Percentiles rank a stretch among this genome's conserved stretches.
phyloP scores from a whole-genome alignment of 30 jellyfish, hydroid and myxozoan genomes.

The Sanderia malayensis region DNA sequence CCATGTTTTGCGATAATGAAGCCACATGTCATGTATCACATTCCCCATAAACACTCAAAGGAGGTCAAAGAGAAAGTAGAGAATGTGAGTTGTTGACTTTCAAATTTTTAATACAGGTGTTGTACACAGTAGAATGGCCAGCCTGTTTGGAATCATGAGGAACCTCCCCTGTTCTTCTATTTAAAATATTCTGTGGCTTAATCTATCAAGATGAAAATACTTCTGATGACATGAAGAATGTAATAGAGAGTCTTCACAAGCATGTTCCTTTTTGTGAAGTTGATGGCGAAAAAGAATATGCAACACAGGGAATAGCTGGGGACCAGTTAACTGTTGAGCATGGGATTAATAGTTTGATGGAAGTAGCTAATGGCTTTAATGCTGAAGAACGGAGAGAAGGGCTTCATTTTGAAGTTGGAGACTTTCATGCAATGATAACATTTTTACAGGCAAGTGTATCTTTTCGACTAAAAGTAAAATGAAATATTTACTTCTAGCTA shows the following conservation, averaged over 20 bases:
- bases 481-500: neutral
- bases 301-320: constrained; percentile 16
- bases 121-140: neutral
- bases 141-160: neutral
- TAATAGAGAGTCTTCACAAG: constrained; percentile 14
- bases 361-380: constrained; percentile 25
- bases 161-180: neutral
- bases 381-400: constrained; percentile 27
- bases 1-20: constrained; percentile 12
- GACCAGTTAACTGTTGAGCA: constrained; percentile 38
- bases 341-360: constrained; percentile 14
- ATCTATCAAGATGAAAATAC: constrained; percentile 24
- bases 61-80: constrained; percentile 24
- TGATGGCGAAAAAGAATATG: neutral
- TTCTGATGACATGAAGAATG: constrained; percentile 13
- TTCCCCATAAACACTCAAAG: constrained; percentile 10
- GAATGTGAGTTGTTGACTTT: constrained; percentile 24
- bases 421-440: constrained; percentile 11
- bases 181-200: constrained; percentile 27
- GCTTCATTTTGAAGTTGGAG: constrained; percentile 18
- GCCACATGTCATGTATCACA: constrained; percentile 7
- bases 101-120: neutral
- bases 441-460: constrained; percentile 20
- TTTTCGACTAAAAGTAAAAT: neutral
- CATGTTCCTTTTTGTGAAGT: constrained; percentile 14